Evolutionary conservation across 2,888 invertebrate species (phyloP), one percentile per base, ranked within the genome.

Genomic region (Zaprionus bogoriensis): DNA sequence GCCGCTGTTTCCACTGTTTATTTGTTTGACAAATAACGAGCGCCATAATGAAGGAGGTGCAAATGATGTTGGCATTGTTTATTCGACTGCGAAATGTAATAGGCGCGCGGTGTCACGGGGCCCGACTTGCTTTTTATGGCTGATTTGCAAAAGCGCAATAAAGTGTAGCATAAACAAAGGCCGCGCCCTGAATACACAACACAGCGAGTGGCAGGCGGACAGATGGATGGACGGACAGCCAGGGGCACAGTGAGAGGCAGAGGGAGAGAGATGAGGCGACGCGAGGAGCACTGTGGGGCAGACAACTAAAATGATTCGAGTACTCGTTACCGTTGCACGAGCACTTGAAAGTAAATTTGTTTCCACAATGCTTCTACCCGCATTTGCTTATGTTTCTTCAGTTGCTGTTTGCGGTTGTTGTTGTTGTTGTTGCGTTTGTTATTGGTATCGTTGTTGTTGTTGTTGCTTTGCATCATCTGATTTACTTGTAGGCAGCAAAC

Each of bases 31-130:
- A 85, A 85, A 87, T 85, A 87, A 86, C 77, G 78, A 84, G 87
- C 68, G 65, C 87, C 83, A 87, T 85, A 85, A 85, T 85, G 85
- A 85, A 87, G 85, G 84, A 85, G 85, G 85, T 85, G 87, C 85
- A 87, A 85, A 85, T 85, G 86, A 81, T 81, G 87, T 86, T 84
- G 84, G 87, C 86, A 87, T 85, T 85, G 87, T 85, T 87, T 85
- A 85, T 85, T 86, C 86, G 78, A 87, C 78, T 85, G 85, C 78
- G 78, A 85, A 87, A 83, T 79, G 81, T 80, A 86, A 87, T 85
- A 85, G 87, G 84, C 87, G 82, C 77, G 74, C 72, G 70, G 72
- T 72, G 72, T 72, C 74, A 72, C 74, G 74, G 72, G 70, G 41
- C 32, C 28, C 72, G 70, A 69, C 74, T 78, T 73, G 73, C 74